Base-by-base conservation (phyloP, 1,140 invertebrate genomes). In the Telenomus remus region DNA sequence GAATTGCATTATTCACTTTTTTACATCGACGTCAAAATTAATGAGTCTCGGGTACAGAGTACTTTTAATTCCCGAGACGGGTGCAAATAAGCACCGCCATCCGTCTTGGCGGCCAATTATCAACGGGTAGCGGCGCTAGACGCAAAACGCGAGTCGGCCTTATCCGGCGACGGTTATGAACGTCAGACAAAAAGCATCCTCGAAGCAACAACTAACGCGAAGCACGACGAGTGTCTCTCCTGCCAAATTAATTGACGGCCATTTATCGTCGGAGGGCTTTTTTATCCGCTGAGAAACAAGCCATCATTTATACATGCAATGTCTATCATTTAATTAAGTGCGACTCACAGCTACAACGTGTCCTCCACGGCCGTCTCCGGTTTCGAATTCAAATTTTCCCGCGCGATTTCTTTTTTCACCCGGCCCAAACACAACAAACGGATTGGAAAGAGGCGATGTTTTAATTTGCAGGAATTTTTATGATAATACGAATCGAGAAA, bases 71-170 rank as follows among this genome's bases (percentile, higher is more conserved):
- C 82, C 76, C 64, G 76, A 81, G 84, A 84, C 76, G 66, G 79
- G 83, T 85, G 84, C 83, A 85, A 85, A 86, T 86, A 87, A 87
- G 80, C 81, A 85, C 82, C 79, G 76, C 71, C 84, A 87, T 87
- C 79, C 81, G 83, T 86, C 84, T 86, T 86, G 79, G 59, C 80
- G 83, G 82, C 85, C 85, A 86, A 86, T 86, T 86, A 86, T 76
- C 80, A 79, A 82, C 74, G 79, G 68, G 76, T 76, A 79, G 66
- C 75, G 74, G 19, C 77, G 19, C 66, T 12, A 55, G 19, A 65
- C 48, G 63, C 51, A 63, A 34, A 53, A 39, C 47, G 49, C 55
- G 27, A 33, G 53, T 70, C 68, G 59, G n/a, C 69, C 69, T 72
- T 72, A 65, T 51, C 54, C 39, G 64, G 59, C 54, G 60, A 70